Evolutionary conservation across 1,140 invertebrate genomes (phyloP).

Genomic region (Aleiodes sp.): DNA sequence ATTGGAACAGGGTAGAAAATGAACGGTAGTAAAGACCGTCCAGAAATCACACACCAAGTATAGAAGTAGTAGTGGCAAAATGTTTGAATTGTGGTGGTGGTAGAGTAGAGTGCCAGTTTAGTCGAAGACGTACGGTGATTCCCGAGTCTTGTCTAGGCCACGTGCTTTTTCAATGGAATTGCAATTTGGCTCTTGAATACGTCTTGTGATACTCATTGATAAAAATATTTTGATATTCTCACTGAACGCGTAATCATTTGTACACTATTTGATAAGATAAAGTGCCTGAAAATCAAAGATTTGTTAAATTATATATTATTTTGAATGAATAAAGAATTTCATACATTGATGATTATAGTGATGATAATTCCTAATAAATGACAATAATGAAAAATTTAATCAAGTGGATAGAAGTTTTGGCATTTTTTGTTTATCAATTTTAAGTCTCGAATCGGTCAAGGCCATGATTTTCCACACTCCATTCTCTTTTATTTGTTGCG

Average conservation of each 20-base stretch:
- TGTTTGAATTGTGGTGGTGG: not conserved
- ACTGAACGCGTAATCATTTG: too few species aligned
- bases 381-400: too few species aligned
- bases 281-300: too few species aligned
- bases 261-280: too few species aligned
- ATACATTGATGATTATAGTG: too few species aligned
- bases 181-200: not conserved
- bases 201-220: not conserved
- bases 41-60: constrained; percentile 13
- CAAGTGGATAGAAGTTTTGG: not conserved
- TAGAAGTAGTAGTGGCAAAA: not conserved
- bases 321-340: too few species aligned
- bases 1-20: constrained; percentile 19
- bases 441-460: not conserved
- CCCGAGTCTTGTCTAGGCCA: not conserved
- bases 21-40: constrained; percentile 10
- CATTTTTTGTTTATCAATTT: not conserved
- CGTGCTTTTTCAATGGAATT: constrained; percentile 2
- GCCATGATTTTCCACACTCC: not conserved
- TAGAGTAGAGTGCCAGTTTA: not conserved
- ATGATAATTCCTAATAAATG: too few species aligned
- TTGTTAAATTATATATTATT: too few species aligned
- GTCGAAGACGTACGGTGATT: not conserved
- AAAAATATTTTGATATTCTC: not conserved
- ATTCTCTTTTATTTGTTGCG: not conserved